phyloP scores from a whole-genome alignment of 2,113 vertebrate species.

The Brachypteracias leptosomus region DNA sequence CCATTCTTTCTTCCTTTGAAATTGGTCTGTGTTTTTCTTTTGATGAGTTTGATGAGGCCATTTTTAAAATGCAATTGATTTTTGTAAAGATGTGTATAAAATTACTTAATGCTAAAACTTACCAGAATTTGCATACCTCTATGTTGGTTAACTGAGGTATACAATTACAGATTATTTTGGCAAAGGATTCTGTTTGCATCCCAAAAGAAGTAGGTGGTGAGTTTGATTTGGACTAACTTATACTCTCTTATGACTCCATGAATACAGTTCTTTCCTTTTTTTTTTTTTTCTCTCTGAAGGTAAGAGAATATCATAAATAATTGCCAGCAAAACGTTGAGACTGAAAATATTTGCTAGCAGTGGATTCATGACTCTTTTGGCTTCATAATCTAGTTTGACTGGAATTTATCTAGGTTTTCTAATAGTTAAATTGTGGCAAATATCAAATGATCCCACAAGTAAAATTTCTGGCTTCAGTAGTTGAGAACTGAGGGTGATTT shows the following conservation, averaged over 20 bases:
- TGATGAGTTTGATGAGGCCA: neutral
- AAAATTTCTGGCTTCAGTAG: neutral
- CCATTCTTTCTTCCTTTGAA: neutral
- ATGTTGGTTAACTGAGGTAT: neutral
- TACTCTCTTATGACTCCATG: neutral
- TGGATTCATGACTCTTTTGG: neutral
- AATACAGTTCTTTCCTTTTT: neutral
- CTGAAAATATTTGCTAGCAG: neutral
- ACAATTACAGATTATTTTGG: neutral
- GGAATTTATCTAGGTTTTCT: neutral
- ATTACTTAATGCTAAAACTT: neutral
- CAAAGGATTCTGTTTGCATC: neutral
- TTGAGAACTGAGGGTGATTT: neutral
- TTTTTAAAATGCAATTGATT: neutral
- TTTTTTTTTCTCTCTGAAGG: neutral
- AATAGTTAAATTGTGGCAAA: neutral
- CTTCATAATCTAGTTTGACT: neutral
- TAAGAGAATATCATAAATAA: neutral
- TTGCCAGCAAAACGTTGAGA: neutral
- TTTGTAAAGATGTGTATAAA: neutral
- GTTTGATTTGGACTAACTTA: neutral
- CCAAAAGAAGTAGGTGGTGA: neutral
- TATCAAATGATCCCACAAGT: neutral
- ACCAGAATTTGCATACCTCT: neutral
- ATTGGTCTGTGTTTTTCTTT: neutral